Base-by-base conservation (phyloP, 2,888 invertebrate genomes). In the Microctonus aethiopoides region DNA sequence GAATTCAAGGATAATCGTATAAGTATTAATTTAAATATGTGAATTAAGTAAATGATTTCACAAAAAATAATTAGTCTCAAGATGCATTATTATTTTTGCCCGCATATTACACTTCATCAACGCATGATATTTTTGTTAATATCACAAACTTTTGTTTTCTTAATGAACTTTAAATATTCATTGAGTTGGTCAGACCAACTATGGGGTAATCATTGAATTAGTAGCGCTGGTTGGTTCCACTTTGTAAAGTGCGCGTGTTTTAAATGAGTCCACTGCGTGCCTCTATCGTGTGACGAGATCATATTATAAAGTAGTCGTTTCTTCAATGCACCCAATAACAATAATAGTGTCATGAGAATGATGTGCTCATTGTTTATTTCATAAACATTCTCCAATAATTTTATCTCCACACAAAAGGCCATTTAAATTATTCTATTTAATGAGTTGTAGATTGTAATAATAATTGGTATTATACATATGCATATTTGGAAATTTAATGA, bases 91-190 rank as follows among this genome's bases (percentile, higher is more conserved):
- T 29, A 29, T 29, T 29, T 29, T 29, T 29, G n/a, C n/a, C n/a
- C n/a, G n/a, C n/a, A n/a, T n/a, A n/a, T n/a, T n/a, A n/a, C n/a
- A n/a, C n/a, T n/a, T n/a, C n/a, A n/a, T n/a, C n/a, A n/a, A n/a
- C 74, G 79, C 76, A 75, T 74, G 72, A 75, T 75, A 79, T 81
- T 80, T 76, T 29, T 75, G 75, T 77, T 76, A 79, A 76, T 75
- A 78, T 41, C n/a, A 79, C 82, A 79, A 81, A 79, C 77, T n/a
- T n/a, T 80, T 75, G 13, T 77, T 77, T 76, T 71, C 74, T 78
- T 77, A 79, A 83, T 82, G 78, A 80, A 77, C 76, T 68, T 54
- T 68, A 46, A 16, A 46, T 16, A 61, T 52, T 24, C 26, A 63
- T 59, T 41, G 16, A 59, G 32, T 24, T 46, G 46, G n/a, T n/a